Base-by-base conservation (phyloP, 53 echinoderm and acorn worm species). In the Paelopatides confundens region DNA sequence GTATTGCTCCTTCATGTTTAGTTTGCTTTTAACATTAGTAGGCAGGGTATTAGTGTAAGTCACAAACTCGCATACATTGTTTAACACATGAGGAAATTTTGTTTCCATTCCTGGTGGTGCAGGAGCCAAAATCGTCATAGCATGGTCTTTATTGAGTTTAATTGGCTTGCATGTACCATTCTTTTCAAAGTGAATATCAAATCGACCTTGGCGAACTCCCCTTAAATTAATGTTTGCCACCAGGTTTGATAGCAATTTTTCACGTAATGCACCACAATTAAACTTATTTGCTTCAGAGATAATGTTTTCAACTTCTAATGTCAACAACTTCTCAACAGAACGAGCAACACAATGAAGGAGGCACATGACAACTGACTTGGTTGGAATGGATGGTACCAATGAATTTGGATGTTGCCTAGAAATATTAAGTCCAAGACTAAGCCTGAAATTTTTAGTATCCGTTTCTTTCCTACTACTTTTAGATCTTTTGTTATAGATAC, bases 341-440 rank as follows among this genome's bases (percentile, higher is more conserved):
- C 95, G 31, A 38, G 92, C 67, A 34, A 92, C 35, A 0, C n/a
- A n/a, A n/a, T n/a, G n/a, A n/a, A n/a, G n/a, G n/a, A n/a, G n/a
- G n/a, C n/a, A n/a, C n/a, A n/a, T 66, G 54, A 43, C 90, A 87
- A 51, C 84, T 85, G 0, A 92, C 71, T 49, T 69, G 81, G 11
- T 87, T 71, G 93, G 95, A 30, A 95, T 90, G 0, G 39, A 85
- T 46, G 71, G 82, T 17, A 95, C 52, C 18, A 93, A 32, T 27
- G 88, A 90, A 31, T 68, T 68, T 13, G 77, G 86, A 67, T 82
- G 87, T 70, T 85, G 24, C 29, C 93, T 81, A 39, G 90, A 82
- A 4, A 95, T 38, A 33, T 63, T 31, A 1, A 71, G 48, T 39
- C 43, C 31, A 15, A 90, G 29, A 71, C 93, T 90, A 6, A 86